Percentiles rank a stretch among this genome's conserved stretches.
phyloP scores from a whole-genome alignment of 2,113 vertebrate species.

The Phoenicopterus ruber region DNA sequence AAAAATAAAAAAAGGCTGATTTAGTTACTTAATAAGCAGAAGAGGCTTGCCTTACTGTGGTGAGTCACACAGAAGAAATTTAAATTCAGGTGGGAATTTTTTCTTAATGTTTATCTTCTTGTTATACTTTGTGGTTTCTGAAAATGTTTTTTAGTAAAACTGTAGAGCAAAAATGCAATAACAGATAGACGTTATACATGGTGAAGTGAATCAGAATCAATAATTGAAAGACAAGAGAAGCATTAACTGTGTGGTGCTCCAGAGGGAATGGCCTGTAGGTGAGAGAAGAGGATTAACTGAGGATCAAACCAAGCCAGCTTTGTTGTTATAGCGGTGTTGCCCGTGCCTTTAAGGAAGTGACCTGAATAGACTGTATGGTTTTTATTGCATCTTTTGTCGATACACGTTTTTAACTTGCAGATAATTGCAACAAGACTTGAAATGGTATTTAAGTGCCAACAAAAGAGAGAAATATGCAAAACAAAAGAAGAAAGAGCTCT shows the following conservation, averaged over 20 bases:
- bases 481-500: not conserved
- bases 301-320: not conserved
- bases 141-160: not conserved
- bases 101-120: not conserved
- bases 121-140: not conserved
- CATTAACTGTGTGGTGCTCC: not conserved
- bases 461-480: not conserved
- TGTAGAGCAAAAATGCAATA: not conserved
- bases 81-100: not conserved
- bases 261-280: not conserved
- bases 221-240: not conserved
- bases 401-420: not conserved
- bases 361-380: not conserved
- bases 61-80: not conserved
- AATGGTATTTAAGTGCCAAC: not conserved
- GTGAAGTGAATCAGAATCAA: not conserved
- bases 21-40: not conserved
- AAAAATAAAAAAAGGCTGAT: not conserved
- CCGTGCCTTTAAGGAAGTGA: not conserved
- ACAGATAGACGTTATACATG: not conserved
- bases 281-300: not conserved
- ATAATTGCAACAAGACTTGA: not conserved
- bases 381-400: not conserved
- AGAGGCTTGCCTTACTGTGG: not conserved
- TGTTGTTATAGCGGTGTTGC: not conserved